phyloP scores from a whole-genome alignment of 2,797 vertebrate genomes.

The Rhabdophis nuchalis region DNA sequence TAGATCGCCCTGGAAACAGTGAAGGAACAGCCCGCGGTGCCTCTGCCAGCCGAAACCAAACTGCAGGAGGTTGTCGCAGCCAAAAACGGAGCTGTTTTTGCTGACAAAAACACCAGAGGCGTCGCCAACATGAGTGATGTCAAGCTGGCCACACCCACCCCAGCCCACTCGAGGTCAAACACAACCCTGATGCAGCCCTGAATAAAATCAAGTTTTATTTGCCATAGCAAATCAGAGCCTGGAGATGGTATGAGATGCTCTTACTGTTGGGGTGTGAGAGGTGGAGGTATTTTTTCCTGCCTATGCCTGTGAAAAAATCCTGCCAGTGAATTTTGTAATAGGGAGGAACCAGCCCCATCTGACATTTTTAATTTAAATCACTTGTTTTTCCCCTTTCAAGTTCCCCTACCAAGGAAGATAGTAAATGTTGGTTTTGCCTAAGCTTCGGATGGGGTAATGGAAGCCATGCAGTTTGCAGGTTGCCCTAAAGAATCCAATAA shows the following conservation, averaged over 20 bases:
- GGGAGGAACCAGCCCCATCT: background rate
- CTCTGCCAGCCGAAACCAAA: no score
- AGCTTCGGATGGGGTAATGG: background rate
- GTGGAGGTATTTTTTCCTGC: background rate
- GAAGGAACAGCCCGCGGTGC: no score
- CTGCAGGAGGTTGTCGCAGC: no score
- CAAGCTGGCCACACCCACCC: no score
- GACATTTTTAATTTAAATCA: background rate
- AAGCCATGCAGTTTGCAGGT: background rate
- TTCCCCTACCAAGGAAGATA: background rate
- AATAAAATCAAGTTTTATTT: no score
- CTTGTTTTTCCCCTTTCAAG: background rate
- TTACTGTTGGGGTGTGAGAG: background rate
- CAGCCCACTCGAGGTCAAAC: no score
- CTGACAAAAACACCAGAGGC: no score
- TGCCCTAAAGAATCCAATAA: background rate
- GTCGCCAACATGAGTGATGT: no score
- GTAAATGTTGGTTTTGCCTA: background rate
- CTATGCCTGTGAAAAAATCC: background rate
- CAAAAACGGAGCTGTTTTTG: no score
- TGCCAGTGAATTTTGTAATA: background rate
- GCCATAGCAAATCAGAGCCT: no score
- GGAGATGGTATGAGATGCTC: background rate
- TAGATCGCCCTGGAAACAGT: no score
- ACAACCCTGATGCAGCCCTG: no score